These are phyloP conservation scores for Acanthosoma haemorrhoidale DNA, from an alignment of 2,888 invertebrate genomes.

Conservation along the genomic window DNA sequence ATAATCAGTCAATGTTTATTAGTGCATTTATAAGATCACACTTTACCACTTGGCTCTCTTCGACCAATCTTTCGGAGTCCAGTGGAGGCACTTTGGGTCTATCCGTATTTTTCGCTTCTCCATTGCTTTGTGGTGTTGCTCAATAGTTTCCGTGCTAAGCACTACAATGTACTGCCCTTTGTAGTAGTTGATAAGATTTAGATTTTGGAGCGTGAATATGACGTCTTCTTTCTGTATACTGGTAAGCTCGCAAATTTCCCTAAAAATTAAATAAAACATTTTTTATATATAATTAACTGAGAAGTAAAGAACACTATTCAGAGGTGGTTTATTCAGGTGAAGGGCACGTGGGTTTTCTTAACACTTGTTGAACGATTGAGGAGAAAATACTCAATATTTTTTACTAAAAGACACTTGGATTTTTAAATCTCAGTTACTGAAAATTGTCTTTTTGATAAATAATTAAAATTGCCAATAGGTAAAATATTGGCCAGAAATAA, in stretches of 20 bases:
- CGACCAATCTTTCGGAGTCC: slow-evolving; percentile 99
- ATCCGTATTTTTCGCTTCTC: slow-evolving; percentile 82
- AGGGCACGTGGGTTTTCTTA: too few species aligned
- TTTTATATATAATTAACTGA: not conserved
- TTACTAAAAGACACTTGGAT: too few species aligned
- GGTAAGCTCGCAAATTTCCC: slow-evolving; percentile 95
- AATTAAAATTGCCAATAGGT: too few species aligned
- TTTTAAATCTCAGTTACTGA: too few species aligned
- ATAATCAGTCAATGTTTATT: not conserved
- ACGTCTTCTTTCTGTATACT: slow-evolving; percentile 99
- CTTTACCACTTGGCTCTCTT: slow-evolving; percentile 86
- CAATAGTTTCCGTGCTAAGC: slow-evolving; percentile 77
- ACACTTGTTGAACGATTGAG: too few species aligned
- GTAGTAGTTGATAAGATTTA: slow-evolving; percentile 97
- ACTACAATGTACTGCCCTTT: slow-evolving; percentile 98
- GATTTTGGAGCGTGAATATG: slow-evolving; percentile 92
- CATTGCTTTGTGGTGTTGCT: slow-evolving; percentile 83
- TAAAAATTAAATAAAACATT: slow-evolving; percentile 48
- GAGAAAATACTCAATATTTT: too few species aligned
- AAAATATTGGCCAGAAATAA: too few species aligned
- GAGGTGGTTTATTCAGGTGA: too few species aligned
- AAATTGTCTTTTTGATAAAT: too few species aligned
- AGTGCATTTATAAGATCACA: not conserved
- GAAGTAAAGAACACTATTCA: not conserved
- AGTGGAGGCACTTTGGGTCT: slow-evolving; percentile 93